phyloP scores from a whole-genome alignment of 2,888 invertebrate genomes.

The Clanis bilineata region DNA sequence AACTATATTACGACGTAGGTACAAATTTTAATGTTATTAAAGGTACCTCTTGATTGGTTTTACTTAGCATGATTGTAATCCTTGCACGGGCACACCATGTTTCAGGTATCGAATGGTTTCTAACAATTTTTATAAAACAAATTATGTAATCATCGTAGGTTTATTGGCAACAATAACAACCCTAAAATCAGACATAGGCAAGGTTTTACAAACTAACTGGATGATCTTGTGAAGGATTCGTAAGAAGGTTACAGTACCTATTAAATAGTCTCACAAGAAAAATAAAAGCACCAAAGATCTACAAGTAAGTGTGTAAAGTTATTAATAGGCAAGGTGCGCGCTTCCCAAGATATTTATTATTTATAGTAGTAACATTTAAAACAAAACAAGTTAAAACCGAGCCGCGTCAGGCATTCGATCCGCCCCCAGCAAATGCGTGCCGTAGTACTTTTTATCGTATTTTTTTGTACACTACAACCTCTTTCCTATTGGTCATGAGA shows the following conservation, averaged over 20 bases:
- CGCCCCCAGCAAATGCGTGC: constrained; percentile 66
- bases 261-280: constrained; percentile 16
- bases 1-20: too few species aligned
- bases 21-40: too few species aligned
- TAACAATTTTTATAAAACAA: too few species aligned
- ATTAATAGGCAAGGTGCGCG: constrained; percentile 18
- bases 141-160: too few species aligned
- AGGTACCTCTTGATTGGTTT: too few species aligned
- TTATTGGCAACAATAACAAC: too few species aligned
- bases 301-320: constrained; percentile 5
- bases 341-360: constrained; percentile 15
- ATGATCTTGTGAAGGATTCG: background rate
- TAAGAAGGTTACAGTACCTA: background rate
- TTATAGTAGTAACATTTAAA: constrained; percentile 46
- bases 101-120: too few species aligned
- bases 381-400: constrained; percentile 65
- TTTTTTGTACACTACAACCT: constrained; percentile 68
- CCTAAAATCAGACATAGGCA: too few species aligned
- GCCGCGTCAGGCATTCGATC: constrained; percentile 56
- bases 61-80: too few species aligned
- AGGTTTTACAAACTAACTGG: too few species aligned
- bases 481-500: constrained; percentile 76
- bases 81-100: too few species aligned
- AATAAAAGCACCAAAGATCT: background rate
- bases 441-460: constrained; percentile 47